Percentiles rank a stretch among this genome's conserved stretches.
Evolutionary conservation across 2,797 vertebrate genomes (phyloP).

Genomic region (Enteromius paludinosus): DNA sequence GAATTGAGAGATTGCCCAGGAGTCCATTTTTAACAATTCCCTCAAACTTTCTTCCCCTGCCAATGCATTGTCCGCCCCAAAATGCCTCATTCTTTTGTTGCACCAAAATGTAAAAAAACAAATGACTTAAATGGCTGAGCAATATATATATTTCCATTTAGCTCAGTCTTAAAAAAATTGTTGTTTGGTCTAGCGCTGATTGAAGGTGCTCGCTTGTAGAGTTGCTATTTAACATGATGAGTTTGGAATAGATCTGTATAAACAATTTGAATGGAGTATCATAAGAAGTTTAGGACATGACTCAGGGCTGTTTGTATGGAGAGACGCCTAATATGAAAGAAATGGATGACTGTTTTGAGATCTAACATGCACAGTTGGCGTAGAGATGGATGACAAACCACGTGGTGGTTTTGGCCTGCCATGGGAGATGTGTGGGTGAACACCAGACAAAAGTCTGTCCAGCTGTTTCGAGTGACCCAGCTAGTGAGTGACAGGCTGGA

Average conservation of each 20-base stretch:
- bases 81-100: conserved; percentile 64
- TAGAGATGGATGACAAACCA: conserved; percentile 50
- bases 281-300: conserved; percentile 54
- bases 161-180: conserved; percentile 54
- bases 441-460: conserved; percentile 48
- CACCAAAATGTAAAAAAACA: conserved; percentile 57
- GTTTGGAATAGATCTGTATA: conserved; percentile 67
- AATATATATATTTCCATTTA: conserved; percentile 66
- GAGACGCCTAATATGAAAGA: conserved; percentile 72
- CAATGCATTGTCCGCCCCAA: conserved; percentile 61
- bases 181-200: conserved; percentile 57
- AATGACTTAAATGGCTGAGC: conserved; percentile 56
- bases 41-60: conserved; percentile 66
- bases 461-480: conserved; percentile 34
- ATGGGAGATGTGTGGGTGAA: conserved; percentile 49
- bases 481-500: conserved; percentile 52
- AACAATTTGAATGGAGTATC: conserved; percentile 65
- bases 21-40: conserved; percentile 62
- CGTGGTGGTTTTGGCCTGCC: conserved; percentile 66
- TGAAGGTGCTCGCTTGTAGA: conserved; percentile 63
- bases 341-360: conserved; percentile 69
- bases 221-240: conserved; percentile 57
- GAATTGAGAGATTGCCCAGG: conserved; percentile 64
- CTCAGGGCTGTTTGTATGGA: conserved; percentile 60
- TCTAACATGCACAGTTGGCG: background rate